A percentile compares a stretch with the other conserved stretches of the same genome.
Evolutionary conservation across 2,113 vertebrate genomes (phyloP).

Genomic region (Zosterops lateralis): DNA sequence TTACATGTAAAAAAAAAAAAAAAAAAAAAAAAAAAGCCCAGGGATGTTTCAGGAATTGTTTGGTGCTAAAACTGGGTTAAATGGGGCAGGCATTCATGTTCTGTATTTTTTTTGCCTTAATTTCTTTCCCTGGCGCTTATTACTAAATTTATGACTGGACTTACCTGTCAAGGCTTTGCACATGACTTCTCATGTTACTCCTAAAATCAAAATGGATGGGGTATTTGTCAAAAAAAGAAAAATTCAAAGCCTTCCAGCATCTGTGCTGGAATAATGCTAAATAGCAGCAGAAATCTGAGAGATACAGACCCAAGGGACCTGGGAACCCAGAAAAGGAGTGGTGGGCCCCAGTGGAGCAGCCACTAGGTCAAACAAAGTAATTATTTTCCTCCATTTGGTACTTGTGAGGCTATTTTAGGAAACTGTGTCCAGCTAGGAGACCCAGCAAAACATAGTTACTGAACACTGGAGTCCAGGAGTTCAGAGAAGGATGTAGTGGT

Average conservation of each 20-base stretch:
- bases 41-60: not conserved
- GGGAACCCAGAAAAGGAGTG: not conserved
- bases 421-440: accelerated
- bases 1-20: not conserved
- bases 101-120: not conserved
- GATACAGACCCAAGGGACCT: not conserved
- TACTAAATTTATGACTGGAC: not conserved
- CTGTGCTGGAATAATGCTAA: not conserved
- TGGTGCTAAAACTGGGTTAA: not conserved
- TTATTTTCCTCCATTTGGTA: not conserved
- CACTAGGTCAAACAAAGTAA: not conserved
- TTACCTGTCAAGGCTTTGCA: not conserved
- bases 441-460: not conserved
- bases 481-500: not conserved
- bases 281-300: not conserved
- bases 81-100: not conserved
- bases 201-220: not conserved
- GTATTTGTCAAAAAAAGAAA: not conserved
- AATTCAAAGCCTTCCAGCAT: not conserved
- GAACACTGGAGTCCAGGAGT: not conserved
- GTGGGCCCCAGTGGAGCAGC: no score
- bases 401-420: not conserved
- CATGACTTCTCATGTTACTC: not conserved
- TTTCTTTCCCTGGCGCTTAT: not conserved
- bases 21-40: not conserved